A percentile compares a stretch with the other conserved stretches of the same genome.
Conservation (phyloP, 2,113 vertebrate genomes). For the Brienomyrus longianalis region DNA sequence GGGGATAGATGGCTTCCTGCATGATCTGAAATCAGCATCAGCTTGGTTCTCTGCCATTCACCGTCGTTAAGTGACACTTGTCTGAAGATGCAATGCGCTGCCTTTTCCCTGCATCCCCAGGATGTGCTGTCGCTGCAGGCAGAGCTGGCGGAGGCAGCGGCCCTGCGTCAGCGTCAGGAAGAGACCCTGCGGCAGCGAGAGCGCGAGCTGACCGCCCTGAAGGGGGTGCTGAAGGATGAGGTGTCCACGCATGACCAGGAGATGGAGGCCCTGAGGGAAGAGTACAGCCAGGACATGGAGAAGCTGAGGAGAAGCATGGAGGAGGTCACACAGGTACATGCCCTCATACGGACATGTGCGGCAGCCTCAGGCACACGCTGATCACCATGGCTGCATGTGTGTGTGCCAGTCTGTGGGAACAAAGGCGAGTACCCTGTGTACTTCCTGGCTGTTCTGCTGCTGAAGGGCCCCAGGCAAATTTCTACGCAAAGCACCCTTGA, state of each 20-base stretch:
- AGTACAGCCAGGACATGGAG: slow-evolving; percentile 74
- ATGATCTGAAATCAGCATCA: background rate
- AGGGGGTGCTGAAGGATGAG: slow-evolving; percentile 69
- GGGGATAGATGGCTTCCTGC: background rate
- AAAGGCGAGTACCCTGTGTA: background rate
- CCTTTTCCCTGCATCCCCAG: slow-evolving; percentile 42
- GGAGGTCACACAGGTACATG: slow-evolving; percentile 68
- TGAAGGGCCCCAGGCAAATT: background rate
- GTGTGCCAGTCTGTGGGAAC: background rate
- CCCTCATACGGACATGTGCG: background rate
- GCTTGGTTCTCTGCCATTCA: background rate
- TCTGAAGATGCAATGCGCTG: background rate
- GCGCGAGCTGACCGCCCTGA: slow-evolving; percentile 67
- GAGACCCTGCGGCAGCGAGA: slow-evolving; percentile 68
- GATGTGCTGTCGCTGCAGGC: slow-evolving; percentile 69
- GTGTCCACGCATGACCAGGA: slow-evolving; percentile 65
- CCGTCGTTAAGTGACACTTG: background rate
- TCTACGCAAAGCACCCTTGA: background rate
- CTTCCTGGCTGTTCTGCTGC: background rate
- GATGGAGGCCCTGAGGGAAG: slow-evolving; percentile 68
- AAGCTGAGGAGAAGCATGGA: slow-evolving; percentile 74
- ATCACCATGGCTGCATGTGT: background rate
- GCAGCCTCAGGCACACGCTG: background rate
- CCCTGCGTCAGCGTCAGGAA: slow-evolving; percentile 65
- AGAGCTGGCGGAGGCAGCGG: slow-evolving; percentile 66